A percentile compares a stretch with the other conserved stretches of the same genome.
Evolutionary conservation across 2,113 vertebrate species (phyloP).

Genomic region (Anthoscopus minutus): DNA sequence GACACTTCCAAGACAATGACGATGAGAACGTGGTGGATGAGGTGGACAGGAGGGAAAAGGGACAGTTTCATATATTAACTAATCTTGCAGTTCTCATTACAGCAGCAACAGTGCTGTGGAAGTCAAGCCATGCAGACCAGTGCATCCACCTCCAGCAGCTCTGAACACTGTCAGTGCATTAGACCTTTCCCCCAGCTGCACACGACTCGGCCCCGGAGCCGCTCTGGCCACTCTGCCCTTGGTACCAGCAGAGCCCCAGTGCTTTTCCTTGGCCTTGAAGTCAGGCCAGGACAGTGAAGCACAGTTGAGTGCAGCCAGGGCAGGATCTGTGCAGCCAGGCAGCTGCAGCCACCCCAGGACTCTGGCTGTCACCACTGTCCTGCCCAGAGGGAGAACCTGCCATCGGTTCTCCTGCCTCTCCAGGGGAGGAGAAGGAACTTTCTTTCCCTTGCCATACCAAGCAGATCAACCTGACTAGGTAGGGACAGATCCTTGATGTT

Average conservation of each 20-base stretch:
- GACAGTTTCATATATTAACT: not conserved
- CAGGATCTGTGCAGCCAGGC: not conserved
- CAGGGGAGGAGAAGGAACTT: not conserved
- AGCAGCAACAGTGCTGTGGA: slow-evolving; percentile 49
- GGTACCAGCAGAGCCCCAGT: not conserved
- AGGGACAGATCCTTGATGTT: not conserved
- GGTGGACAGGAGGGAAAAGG: not conserved
- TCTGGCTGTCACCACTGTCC: not conserved
- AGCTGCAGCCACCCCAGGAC: not conserved
- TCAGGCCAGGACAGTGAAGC: not conserved
- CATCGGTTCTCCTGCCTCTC: not conserved
- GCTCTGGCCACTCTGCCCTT: not conserved
- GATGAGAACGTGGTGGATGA: not conserved
- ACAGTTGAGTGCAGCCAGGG: not conserved
- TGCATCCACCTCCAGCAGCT: slow-evolving; percentile 51
- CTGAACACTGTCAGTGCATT: slow-evolving; percentile 40
- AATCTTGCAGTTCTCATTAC: slow-evolving; percentile 35
- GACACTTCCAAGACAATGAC: not conserved
- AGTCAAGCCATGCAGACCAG: slow-evolving; percentile 30
- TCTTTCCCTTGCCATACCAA: not conserved
- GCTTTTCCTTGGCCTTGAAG: not conserved
- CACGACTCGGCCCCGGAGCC: not conserved
- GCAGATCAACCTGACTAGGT: not conserved
- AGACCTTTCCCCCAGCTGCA: not conserved
- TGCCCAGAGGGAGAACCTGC: not conserved